Conservation (phyloP, 2,888 invertebrate species). For the Rhamphomyia laevipes region DNA sequence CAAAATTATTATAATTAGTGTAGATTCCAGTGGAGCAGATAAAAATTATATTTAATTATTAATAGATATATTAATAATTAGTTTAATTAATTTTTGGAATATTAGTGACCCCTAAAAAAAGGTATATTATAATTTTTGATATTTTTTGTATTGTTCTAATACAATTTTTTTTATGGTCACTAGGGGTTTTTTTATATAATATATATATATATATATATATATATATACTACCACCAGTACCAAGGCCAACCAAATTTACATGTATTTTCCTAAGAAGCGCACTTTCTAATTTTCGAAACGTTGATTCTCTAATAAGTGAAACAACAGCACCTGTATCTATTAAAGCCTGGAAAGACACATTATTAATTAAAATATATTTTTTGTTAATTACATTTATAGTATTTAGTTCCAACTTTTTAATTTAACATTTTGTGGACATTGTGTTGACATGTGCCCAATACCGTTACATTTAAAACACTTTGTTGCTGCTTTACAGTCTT, state of each 20-base stretch:
- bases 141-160: too few relatives aligned
- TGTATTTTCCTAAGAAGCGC: neutral
- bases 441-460: constrained; percentile 18
- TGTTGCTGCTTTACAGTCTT: constrained; percentile 17
- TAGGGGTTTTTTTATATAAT: too few relatives aligned
- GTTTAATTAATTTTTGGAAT: too few relatives aligned
- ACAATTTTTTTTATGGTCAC: too few relatives aligned
- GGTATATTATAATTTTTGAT: too few relatives aligned
- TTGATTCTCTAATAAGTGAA: constrained; percentile 1
- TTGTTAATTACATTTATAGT: constrained; percentile 1
- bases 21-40: too few relatives aligned
- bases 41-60: too few relatives aligned
- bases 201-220: too few relatives aligned
- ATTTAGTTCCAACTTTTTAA: neutral
- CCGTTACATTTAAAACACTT: constrained; percentile 25
- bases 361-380: constrained; percentile 2
- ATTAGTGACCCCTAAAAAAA: too few relatives aligned
- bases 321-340: constrained; percentile 7
- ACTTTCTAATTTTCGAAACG: neutral
- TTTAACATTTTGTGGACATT: neutral
- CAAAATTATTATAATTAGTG: too few relatives aligned
- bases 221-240: too few relatives aligned
- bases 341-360: neutral
- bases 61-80: too few relatives aligned
- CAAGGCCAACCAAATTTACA: constrained; percentile 4